Base-by-base conservation (phyloP, 2,113 vertebrate species). In the Cyprinus carpio region DNA sequence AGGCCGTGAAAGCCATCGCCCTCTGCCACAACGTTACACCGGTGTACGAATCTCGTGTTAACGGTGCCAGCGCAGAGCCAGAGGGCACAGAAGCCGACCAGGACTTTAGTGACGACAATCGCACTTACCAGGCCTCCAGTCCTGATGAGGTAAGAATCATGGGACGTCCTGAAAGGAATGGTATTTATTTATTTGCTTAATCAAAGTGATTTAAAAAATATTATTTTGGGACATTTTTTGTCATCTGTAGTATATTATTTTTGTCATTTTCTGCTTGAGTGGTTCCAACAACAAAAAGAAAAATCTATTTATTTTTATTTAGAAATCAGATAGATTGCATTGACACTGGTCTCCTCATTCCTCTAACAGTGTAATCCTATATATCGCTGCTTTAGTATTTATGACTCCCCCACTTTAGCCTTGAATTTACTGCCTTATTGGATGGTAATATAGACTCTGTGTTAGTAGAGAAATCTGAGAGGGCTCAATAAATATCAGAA, bases 21-120 rank as follows among this genome's bases (percentile, higher is more conserved):
- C 88, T 99, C 78, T 99, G 98, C 88, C 98, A 99, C 93, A 99
- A 99, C 0, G 98, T 99, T 64, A 99, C 98, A 0, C 98, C 98
- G 0, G 97, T 99, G 0, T 99, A 99, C 0, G 98, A 99, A 87
- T 92, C 95, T 0, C 94, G 92, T 0, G 71, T 87, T 7, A 89
- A 89, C 5, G 84, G 91, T 0, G 91, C 86, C 0, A 91, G 92
- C 1, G 93, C 87, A 3, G 98, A 99, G 90, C 93, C 96, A 0
- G 98, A 99, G 88, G 92, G 94, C 4, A 93, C 96, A 0, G 98
- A 99, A 83, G 98, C 95, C 0, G 98, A 99, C 90, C 98, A 97
- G 91, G 97, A 99, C 91, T 97, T 97, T 92, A 97, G 95, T 0
- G 97, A 99, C 6, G 96, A 99, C 90, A 98, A 96, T 91, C 94